phyloP scores from a whole-genome alignment of 2,888 invertebrate species.

The Clunio marinus region DNA sequence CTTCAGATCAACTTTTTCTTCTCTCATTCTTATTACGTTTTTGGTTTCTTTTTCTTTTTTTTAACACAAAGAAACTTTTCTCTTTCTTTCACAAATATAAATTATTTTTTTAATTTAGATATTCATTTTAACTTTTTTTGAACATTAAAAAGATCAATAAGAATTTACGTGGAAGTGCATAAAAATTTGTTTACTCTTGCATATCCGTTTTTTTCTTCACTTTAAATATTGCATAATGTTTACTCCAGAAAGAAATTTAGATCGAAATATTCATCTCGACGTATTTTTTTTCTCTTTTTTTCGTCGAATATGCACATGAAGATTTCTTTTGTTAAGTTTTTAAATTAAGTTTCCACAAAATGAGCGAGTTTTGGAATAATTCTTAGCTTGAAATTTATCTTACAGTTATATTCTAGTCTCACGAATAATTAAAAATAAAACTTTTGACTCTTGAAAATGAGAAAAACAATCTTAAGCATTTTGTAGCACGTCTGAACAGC shows the following conservation, averaged over 20 bases:
- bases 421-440: too few species aligned
- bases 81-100: too few species aligned
- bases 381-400: not conserved
- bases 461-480: too few species aligned
- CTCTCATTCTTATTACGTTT: not conserved
- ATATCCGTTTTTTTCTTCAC: not conserved
- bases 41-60: not conserved
- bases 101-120: too few species aligned
- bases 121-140: not conserved
- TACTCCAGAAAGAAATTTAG: not conserved
- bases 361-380: too few species aligned
- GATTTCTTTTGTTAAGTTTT: too few species aligned
- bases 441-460: too few species aligned
- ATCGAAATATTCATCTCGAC: not conserved
- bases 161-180: not conserved
- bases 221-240: conserved; percentile 3
- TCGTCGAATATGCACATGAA: too few species aligned
- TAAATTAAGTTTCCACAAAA: too few species aligned
- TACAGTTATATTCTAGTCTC: not conserved
- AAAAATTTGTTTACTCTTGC: not conserved
- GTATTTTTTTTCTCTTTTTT: not conserved
- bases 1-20: conserved; percentile 9
- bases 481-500: too few species aligned
- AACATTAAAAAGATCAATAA: conserved; percentile 20
- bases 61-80: not conserved